phyloP scores from a whole-genome alignment of 2,113 vertebrate genomes.

The Mastomys natalensis region DNA sequence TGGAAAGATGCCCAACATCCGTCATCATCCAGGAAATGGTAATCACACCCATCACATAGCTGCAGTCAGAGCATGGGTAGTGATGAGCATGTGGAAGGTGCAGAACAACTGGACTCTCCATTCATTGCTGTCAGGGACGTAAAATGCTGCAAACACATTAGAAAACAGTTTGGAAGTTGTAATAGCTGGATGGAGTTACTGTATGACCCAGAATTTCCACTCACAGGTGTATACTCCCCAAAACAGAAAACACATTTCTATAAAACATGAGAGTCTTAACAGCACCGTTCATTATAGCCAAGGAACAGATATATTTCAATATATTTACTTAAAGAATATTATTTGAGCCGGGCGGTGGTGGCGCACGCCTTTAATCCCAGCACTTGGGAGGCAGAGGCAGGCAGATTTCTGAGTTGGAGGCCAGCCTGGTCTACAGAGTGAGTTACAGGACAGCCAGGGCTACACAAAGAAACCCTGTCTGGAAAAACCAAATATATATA shows the following conservation, averaged over 20 bases:
- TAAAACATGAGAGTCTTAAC: slow-evolving; percentile 9
- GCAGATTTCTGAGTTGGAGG: too few species aligned
- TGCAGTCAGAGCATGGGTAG: slow-evolving; percentile 7
- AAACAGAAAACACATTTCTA: slow-evolving; percentile 8
- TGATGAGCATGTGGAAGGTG: not conserved
- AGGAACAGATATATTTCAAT: slow-evolving; percentile 22
- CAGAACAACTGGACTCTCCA: not conserved
- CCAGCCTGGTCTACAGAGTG: too few species aligned
- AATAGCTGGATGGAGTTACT: slow-evolving; percentile 27
- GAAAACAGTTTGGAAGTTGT: slow-evolving; percentile 50
- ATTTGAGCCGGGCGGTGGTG: too few species aligned
- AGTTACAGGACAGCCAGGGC: too few species aligned
- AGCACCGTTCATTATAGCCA: not conserved
- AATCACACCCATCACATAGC: not conserved
- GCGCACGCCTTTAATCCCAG: too few species aligned
- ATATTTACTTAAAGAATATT: slow-evolving; percentile 1
- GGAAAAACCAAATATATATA: too few species aligned
- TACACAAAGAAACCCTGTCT: too few species aligned
- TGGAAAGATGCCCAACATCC: slow-evolving; percentile 22
- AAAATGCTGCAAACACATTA: slow-evolving; percentile 3
- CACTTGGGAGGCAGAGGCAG: too few species aligned
- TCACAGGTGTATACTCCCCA: not conserved
- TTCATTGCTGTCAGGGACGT: slow-evolving; percentile 13
- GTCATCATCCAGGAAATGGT: slow-evolving; percentile 38
- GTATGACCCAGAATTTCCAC: not conserved